Conservation (phyloP, 2,113 vertebrate species). For the Polypterus bichir region DNA sequence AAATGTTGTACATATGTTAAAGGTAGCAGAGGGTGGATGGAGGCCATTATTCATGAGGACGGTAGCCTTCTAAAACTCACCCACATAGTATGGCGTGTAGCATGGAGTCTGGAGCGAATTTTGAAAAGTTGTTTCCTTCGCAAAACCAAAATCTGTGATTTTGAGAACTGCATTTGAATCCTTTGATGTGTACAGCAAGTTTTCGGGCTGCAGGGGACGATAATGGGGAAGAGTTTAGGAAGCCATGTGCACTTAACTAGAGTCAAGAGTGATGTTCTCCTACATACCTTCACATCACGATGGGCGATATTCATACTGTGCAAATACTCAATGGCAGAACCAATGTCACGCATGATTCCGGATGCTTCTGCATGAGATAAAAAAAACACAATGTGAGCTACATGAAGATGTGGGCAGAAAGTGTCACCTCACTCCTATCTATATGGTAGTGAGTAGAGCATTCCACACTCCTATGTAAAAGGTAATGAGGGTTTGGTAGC, state of each 20-base stretch:
- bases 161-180: conserved; percentile 70
- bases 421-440: not conserved
- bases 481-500: no score
- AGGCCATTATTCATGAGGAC: not conserved
- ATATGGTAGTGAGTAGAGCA: no score
- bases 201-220: conserved; percentile 71
- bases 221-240: not conserved
- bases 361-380: conserved; percentile 65
- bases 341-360: conserved; percentile 88
- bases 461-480: no score
- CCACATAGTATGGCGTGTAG: conserved; percentile 95
- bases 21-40: no score
- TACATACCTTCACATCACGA: conserved; percentile 85
- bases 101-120: conserved; percentile 91
- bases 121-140: conserved; percentile 86
- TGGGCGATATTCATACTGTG: conserved; percentile 86
- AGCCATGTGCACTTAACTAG: not conserved
- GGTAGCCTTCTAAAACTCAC: conserved; percentile 45
- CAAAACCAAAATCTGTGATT: conserved; percentile 95
- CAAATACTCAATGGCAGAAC: conserved; percentile 81
- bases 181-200: conserved; percentile 80
- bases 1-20: no score
- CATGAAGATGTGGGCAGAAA: not conserved
- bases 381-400: not conserved
- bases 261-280: not conserved